A percentile compares a stretch with the other conserved stretches of the same genome.
These are phyloP conservation scores for Cyphomyrmex costatus DNA, from an alignment of 1,140 invertebrate species.

Conservation along the genomic window DNA sequence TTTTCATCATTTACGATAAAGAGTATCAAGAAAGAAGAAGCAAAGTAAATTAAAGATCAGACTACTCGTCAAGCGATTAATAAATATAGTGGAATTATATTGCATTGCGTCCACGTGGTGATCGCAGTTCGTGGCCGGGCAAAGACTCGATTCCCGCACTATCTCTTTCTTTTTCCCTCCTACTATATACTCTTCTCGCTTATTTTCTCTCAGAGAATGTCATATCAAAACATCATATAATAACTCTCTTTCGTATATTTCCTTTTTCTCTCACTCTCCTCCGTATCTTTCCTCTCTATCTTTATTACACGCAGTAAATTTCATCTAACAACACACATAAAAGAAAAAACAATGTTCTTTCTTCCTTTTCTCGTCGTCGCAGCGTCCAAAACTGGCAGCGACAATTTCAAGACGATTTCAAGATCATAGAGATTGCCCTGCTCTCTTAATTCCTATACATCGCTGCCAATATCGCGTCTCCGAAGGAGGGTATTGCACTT, in stretches of 20 bases:
- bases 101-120: conserved; percentile 16
- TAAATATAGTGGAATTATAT: not conserved
- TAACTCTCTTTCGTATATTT: not conserved
- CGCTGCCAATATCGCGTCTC: conserved; percentile 12
- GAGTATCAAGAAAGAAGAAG: not conserved
- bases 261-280: not conserved
- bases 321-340: not conserved
- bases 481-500: conserved; percentile 62
- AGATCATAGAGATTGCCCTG: conserved; percentile 19
- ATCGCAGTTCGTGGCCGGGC: not conserved
- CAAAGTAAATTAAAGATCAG: conserved; percentile 21
- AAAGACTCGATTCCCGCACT: conserved; percentile 13
- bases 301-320: not conserved
- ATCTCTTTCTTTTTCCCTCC: conserved; percentile 14
- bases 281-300: not conserved
- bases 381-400: not conserved
- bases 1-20: not conserved
- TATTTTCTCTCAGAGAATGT: conserved; percentile 5
- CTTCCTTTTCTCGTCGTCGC: not conserved
- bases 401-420: not conserved
- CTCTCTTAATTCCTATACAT: conserved; percentile 9
- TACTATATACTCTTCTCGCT: not conserved
- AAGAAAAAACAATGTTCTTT: conserved; percentile 22
- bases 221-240: not conserved
- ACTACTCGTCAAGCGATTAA: not conserved